Evolutionary conservation across 2,888 invertebrate species (phyloP).

Genomic region (Steinernema carpocapsae): DNA sequence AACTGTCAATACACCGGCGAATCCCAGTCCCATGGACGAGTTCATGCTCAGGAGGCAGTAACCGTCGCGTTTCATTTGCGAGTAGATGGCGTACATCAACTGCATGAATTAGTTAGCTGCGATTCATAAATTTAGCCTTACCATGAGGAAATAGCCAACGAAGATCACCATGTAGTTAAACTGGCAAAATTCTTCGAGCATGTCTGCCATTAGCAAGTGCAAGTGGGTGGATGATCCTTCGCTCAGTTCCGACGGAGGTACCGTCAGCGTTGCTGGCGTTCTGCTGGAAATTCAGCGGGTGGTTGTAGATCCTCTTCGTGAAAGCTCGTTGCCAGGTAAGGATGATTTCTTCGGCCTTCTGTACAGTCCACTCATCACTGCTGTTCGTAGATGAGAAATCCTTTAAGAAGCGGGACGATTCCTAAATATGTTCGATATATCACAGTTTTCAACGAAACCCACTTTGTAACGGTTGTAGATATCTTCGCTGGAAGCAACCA

Average conservation of each 20-base stretch:
- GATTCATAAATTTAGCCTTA: constrained; percentile 70
- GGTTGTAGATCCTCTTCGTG: constrained; percentile 72
- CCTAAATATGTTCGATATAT: neutral
- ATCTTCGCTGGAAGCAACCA: constrained; percentile 71
- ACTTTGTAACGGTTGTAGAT: constrained; percentile 63
- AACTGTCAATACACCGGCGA: constrained; percentile 87
- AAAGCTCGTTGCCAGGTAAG: constrained; percentile 87
- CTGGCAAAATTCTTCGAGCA: constrained; percentile 88
- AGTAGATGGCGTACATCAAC: constrained; percentile 70
- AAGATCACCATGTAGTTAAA: constrained; percentile 83
- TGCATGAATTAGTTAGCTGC: constrained; percentile 39
- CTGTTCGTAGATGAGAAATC: constrained; percentile 36
- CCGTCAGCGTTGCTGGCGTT: constrained; percentile 71
- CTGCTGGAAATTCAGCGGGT: constrained; percentile 70
- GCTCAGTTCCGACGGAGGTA: neutral
- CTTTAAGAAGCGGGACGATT: neutral
- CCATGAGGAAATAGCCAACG: constrained; percentile 84
- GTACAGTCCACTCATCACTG: constrained; percentile 81
- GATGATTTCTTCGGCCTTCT: constrained; percentile 80
- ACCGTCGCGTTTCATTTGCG: constrained; percentile 62
- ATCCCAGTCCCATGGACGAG: constrained; percentile 73
- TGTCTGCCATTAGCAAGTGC: constrained; percentile 80
- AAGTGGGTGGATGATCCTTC: constrained; percentile 73
- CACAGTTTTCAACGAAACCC: neutral
- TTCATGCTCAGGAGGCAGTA: constrained; percentile 59